Conservation (phyloP, 1,140 invertebrate genomes). For the Aphaenogaster floridana region DNA sequence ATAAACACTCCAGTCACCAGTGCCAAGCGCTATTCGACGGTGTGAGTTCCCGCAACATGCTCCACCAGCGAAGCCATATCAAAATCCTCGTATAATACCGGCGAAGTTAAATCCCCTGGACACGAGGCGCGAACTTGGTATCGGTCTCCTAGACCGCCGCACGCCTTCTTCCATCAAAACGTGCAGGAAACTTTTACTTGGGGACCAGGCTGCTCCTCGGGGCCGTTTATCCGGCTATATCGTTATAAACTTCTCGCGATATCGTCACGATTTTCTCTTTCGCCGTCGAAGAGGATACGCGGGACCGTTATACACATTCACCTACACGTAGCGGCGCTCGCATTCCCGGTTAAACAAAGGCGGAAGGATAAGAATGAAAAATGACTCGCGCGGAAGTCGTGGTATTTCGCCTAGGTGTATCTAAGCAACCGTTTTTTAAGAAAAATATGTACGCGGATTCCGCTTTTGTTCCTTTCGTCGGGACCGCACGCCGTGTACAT, state of each 20-base stretch:
- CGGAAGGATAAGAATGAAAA: slow-evolving; percentile 75
- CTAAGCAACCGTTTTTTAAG: slow-evolving; percentile 25
- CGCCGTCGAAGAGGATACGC: slow-evolving; percentile 44
- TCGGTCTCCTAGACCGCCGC: slow-evolving; percentile 73
- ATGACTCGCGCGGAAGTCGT: slow-evolving; percentile 69
- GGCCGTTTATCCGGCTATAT: slow-evolving; percentile 68
- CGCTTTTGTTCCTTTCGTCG: slow-evolving; percentile 65
- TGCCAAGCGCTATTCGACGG: not conserved
- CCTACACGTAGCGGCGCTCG: slow-evolving; percentile 48
- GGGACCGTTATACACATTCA: slow-evolving; percentile 49
- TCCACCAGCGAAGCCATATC: not conserved
- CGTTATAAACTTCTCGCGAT: slow-evolving; percentile 73
- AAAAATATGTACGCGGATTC: slow-evolving; percentile 56
- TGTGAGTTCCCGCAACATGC: not conserved
- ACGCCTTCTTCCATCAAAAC: slow-evolving; percentile 78
- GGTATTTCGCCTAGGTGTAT: slow-evolving; percentile 60
- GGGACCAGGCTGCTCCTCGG: slow-evolving; percentile 52
- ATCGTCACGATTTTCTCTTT: slow-evolving; percentile 72
- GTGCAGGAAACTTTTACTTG: slow-evolving; percentile 76
- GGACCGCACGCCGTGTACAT: not conserved
- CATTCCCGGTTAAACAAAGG: slow-evolving; percentile 71
- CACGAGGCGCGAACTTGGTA: slow-evolving; percentile 79
- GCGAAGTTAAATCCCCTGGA: slow-evolving; percentile 79
- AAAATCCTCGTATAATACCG: slow-evolving; percentile 73
- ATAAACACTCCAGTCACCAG: slow-evolving; percentile 47